These are phyloP conservation scores for Eurosta solidaginis DNA, from an alignment of 1,140 invertebrate genomes.

Conservation along the genomic window DNA sequence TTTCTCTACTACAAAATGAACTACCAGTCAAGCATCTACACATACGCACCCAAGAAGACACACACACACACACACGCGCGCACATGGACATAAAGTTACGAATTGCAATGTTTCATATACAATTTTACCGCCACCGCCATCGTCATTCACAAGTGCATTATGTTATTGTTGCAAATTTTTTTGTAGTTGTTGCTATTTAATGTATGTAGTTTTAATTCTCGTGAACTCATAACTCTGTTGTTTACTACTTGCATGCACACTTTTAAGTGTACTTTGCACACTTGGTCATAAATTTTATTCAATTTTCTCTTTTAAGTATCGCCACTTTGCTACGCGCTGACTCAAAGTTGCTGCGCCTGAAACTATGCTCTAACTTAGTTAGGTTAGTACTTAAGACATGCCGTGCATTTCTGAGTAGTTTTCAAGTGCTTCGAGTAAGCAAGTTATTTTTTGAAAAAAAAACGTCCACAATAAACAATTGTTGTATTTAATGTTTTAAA, in stretches of 20 bases:
- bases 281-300: neutral
- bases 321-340: neutral
- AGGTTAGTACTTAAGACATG: too few relatives aligned
- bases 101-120: neutral
- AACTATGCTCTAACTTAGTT: neutral
- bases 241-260: neutral
- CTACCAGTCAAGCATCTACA: neutral
- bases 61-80: neutral
- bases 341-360: neutral
- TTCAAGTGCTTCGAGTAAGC: neutral
- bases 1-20: neutral
- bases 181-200: neutral
- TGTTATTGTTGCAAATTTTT: neutral
- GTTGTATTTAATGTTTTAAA: too few relatives aligned
- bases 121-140: constrained; percentile 22
- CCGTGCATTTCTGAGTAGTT: neutral
- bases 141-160: neutral
- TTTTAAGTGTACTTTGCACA: neutral
- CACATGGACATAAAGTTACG: neutral
- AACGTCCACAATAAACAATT: too few relatives aligned
- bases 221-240: neutral
- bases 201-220: neutral
- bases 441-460: neutral
- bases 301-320: neutral
- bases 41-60: neutral